Evolutionary conservation across 30 jellyfish, hydroid and myxozoan genomes (phyloP), one percentile per base, ranked within the genome.

Genomic region (Euphysa ruthae): DNA sequence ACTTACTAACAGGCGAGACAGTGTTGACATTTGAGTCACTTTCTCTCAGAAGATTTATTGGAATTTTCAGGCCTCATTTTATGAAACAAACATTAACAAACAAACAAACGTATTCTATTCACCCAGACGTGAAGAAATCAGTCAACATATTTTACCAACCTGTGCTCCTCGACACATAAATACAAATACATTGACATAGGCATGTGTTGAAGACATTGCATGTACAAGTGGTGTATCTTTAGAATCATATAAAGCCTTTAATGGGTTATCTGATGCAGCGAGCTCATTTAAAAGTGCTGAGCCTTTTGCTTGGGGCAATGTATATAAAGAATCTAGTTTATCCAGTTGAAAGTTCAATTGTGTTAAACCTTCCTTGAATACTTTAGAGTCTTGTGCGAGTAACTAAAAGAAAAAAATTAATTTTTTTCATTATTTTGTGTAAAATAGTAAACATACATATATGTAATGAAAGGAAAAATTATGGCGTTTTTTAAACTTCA

Each of bases 121-220:
- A n/a, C n/a, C n/a, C n/a, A n/a, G n/a, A n/a, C n/a, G n/a, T n/a
- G n/a, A n/a, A n/a, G n/a, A n/a, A n/a, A n/a, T n/a, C n/a, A n/a
- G n/a, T n/a, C n/a, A n/a, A n/a, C n/a, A n/a, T n/a, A n/a, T n/a
- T n/a, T n/a, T n/a, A n/a, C n/a, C n/a, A n/a, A 88, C 97, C 94
- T 75, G 97, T 24, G 97, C 88, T 6, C 97, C 97, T 16, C 97
- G 81, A 80, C 97, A 73, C 23, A 88, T 80, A 55, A 70, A 88
- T 24, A 88, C 82, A 69, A 88, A 88, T 69, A 78, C 75, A 58
- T 73, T 88, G 71, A 88, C 71, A 43, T 32, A 88, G 32, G 94
- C 93, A 74, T 88, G 94, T 27, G 89, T 66, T 21, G 97, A 72
- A 49, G 97, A 70, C 97, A 88, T 88, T 24, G 93, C 93, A 66